These are phyloP conservation scores for Trachymyrmex cornetzi DNA, from an alignment of 1,140 invertebrate species.

Conservation along the genomic window DNA sequence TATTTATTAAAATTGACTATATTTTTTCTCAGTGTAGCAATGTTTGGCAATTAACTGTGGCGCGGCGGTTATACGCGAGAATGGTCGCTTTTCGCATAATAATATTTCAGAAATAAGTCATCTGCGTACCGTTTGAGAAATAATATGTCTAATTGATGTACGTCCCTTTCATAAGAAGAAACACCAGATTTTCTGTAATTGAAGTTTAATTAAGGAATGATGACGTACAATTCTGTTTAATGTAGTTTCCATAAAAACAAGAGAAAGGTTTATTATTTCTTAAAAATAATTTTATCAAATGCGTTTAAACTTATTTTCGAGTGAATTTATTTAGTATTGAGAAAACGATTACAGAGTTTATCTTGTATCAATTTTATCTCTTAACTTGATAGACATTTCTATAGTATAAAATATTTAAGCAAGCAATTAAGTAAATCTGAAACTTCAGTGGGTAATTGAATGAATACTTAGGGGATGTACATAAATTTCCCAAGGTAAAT, in stretches of 20 bases:
- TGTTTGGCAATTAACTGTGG: slow-evolving; percentile 32
- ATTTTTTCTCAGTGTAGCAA: too few species aligned
- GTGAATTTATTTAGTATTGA: background rate
- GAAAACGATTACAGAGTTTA: background rate
- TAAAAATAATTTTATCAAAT: background rate
- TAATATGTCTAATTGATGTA: slow-evolving; percentile 23
- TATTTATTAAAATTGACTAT: too few species aligned
- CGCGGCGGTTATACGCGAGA: background rate
- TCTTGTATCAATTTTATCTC: background rate
- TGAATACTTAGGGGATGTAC: too few species aligned
- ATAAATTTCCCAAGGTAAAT: slow-evolving; percentile 8
- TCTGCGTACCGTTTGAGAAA: background rate
- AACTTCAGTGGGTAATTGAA: background rate
- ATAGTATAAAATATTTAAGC: background rate
- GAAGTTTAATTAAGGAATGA: slow-evolving; percentile 1
- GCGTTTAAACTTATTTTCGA: background rate
- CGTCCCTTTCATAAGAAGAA: background rate
- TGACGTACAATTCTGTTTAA: slow-evolving; percentile 12
- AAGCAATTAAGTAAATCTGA: background rate
- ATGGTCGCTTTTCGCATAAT: background rate
- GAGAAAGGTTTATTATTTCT: background rate
- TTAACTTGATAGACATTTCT: background rate
- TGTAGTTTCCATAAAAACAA: background rate
- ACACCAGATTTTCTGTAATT: background rate
- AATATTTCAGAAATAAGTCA: slow-evolving; percentile 32